Conservation (phyloP, 2,888 invertebrate genomes). For the Netelia melanura region DNA sequence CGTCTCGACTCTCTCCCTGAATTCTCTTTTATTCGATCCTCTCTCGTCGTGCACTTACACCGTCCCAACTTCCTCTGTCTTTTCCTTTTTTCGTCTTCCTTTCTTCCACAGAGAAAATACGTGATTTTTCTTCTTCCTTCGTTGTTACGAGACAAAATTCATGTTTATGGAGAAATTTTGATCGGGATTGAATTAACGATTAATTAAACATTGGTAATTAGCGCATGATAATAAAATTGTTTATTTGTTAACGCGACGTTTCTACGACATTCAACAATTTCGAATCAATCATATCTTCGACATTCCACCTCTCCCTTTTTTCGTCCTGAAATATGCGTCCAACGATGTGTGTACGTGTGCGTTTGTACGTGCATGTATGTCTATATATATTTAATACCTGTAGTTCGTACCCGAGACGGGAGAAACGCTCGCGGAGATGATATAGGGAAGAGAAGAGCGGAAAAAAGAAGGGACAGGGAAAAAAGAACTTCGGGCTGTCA, state of each 20-base stretch:
- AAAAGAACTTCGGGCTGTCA: conserved; percentile 22
- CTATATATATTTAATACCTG: background rate
- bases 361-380: background rate
- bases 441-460: conserved; percentile 60
- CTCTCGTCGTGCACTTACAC: background rate
- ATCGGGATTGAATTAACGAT: too few species aligned
- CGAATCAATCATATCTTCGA: conserved; percentile 39
- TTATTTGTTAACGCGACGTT: background rate
- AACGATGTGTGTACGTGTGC: too few species aligned
- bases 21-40: conserved; percentile 29
- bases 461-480: conserved; percentile 23
- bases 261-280: too few species aligned
- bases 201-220: too few species aligned
- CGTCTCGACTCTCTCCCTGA: conserved; percentile 30
- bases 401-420: background rate
- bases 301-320: conserved; percentile 26
- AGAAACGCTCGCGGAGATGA: conserved; percentile 72
- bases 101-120: background rate
- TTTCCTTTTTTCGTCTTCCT: background rate
- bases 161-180: too few species aligned
- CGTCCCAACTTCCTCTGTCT: background rate
- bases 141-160: too few species aligned
- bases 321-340: conserved; percentile 14
- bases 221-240: background rate
- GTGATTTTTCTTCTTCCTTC: too few species aligned